A percentile compares a stretch with the other conserved stretches of the same genome.
These are phyloP conservation scores for Leucophenga montana DNA, from an alignment of 2,888 invertebrate genomes.

Conservation along the genomic window DNA sequence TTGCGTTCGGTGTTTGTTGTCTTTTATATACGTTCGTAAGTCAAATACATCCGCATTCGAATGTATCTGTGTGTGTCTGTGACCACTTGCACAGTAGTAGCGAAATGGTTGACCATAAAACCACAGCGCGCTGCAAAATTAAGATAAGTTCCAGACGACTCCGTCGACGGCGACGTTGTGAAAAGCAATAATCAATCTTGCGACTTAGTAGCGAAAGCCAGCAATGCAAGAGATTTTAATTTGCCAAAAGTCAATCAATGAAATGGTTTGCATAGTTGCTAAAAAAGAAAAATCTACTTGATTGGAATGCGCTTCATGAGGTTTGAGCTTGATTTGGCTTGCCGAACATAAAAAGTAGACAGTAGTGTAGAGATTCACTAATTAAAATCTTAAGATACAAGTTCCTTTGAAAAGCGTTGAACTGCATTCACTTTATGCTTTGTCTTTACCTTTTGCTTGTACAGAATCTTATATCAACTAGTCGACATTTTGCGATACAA, in stretches of 20 bases:
- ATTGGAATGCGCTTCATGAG: too few relatives aligned
- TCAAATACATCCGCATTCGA: slow-evolving; percentile 1
- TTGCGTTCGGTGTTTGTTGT: slow-evolving; percentile 50
- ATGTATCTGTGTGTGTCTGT: background rate
- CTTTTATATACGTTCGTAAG: slow-evolving; percentile 4
- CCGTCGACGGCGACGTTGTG: background rate
- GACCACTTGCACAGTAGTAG: background rate
- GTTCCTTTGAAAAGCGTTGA: slow-evolving; percentile 23
- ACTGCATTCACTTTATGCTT: background rate
- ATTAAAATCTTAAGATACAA: slow-evolving; percentile 23
- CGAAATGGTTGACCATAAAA: slow-evolving; percentile 17
- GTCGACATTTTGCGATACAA: too few relatives aligned
- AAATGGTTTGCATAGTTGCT: background rate
- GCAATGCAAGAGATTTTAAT: slow-evolving; percentile 58
- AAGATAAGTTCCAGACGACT: slow-evolving; percentile 14
- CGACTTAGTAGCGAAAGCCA: slow-evolving; percentile 45
- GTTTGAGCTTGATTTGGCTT: too few relatives aligned
- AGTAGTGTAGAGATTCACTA: background rate
- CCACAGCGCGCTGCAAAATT: slow-evolving; percentile 11
- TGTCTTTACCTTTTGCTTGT: background rate
- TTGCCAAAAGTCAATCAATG: slow-evolving; percentile 56
- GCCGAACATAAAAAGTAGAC: too few relatives aligned
- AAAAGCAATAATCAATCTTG: slow-evolving; percentile 55
- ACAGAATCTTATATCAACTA: background rate
- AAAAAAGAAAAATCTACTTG: too few relatives aligned